Base-by-base conservation (phyloP, 1,140 invertebrate species). In the Kradibia gibbosae region DNA sequence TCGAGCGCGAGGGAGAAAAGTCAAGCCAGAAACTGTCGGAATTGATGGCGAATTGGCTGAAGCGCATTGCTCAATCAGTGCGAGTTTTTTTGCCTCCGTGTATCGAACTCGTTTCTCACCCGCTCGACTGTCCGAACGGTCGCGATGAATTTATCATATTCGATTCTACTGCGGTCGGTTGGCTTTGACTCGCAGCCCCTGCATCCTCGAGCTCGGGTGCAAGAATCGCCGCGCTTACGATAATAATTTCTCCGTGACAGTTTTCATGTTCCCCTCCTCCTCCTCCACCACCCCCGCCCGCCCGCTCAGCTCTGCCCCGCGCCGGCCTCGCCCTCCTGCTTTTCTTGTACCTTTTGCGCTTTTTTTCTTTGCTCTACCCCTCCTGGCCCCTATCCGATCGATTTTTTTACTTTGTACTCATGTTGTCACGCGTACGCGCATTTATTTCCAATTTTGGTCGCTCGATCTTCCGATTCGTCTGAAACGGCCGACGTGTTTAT, bases 91-190 rank as follows among this genome's bases (percentile, higher is more conserved):
- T 78, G 57, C 60, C 36, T 28, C 8, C 65, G 31, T 65, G 77
- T 72, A 34, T 57, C 67, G 15, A 45, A 71, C 50, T 42, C 36
- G 36, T 72, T 73, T 72, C 55, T 74, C 77, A 20, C 70, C 31
- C n/a, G 15, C 15, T 34, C 31, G 60, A 65, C 17, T 25, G 39
- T 72, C 28, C 48, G 28, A 53, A 2, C 42, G 34, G 34, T 11
- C 62, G 4, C 62, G 13, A 81, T 81, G 45, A 76, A 81, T 81
- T 81, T 81, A 81, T 81, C 79, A 81, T 75, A 72, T 57, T 55
- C 79, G 72, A 81, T 76, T 67, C 72, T 22, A 62, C 57, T 17
- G 57, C 57, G 72, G 57, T 75, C 20, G 42, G 67, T 45, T 78
- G 78, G 78, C 53, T 73, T 73, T 55, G 70, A 72, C 36, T 72